phyloP scores from a whole-genome alignment of 2,888 invertebrate genomes.

The Nineta flava region DNA sequence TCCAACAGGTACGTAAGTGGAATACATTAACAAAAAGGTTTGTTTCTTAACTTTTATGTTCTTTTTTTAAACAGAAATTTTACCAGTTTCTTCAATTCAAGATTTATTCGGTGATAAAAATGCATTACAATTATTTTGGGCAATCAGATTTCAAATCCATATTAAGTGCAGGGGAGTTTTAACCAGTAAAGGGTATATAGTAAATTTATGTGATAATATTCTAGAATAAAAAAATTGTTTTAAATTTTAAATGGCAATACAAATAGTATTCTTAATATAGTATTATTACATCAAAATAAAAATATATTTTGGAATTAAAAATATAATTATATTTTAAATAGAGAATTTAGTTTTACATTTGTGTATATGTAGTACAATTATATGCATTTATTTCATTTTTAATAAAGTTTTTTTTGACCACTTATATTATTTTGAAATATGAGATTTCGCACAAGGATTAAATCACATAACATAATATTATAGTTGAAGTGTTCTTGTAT shows the following conservation, averaged over 20 bases:
- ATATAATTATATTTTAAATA: too few species aligned
- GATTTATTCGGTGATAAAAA: conserved; percentile 34
- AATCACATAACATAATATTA: too few species aligned
- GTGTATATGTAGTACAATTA: too few species aligned
- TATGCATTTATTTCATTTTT: too few species aligned
- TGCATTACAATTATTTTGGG: conserved; percentile 48
- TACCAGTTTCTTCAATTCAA: conserved; percentile 24
- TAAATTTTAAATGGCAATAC: not conserved
- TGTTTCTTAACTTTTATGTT: conserved; percentile 1
- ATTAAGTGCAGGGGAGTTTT: conserved; percentile 84
- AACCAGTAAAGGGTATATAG: conserved; percentile 76
- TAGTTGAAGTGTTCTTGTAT: too few species aligned
- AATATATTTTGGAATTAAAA: too few species aligned
- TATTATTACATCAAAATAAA: too few species aligned
- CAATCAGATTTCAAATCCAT: conserved; percentile 73
- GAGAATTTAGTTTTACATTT: too few species aligned
- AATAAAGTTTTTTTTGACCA: too few species aligned
- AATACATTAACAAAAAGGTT: conserved; percentile 13
- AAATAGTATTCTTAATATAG: too few species aligned
- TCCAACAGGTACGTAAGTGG: conserved; percentile 48
- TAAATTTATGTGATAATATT: conserved; percentile 24
- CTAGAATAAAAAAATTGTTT: not conserved
- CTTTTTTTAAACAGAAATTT: conserved; percentile 8
- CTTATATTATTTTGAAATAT: too few species aligned
- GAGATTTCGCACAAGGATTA: too few species aligned